Conservation (phyloP, 2,113 vertebrate genomes). For the Dasyurus viverrinus region DNA sequence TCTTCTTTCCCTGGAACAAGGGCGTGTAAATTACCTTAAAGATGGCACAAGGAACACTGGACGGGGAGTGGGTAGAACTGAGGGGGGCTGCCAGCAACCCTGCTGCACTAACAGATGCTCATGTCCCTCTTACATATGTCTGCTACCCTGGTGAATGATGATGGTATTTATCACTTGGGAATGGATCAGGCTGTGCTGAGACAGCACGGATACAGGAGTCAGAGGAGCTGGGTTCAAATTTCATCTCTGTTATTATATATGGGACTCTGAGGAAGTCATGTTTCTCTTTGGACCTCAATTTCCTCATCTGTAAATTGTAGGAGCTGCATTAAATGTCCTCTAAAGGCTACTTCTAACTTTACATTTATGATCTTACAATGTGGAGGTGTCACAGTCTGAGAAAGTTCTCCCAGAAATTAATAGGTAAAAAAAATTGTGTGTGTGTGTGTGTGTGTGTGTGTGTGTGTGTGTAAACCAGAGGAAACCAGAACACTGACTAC, state of each 20-base stretch:
- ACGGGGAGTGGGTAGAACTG: not conserved
- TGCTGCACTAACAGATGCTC: not conserved
- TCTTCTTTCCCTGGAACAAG: not conserved
- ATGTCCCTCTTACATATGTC: not conserved
- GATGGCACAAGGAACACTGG: not conserved
- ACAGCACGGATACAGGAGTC: not conserved
- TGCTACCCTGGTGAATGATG: not conserved
- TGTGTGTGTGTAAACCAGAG: not conserved
- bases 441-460: not conserved
- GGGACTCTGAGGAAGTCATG: not conserved
- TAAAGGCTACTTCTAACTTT: not conserved
- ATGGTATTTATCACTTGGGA: not conserved
- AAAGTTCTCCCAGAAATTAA: not conserved
- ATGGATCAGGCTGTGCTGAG: not conserved
- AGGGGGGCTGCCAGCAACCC: not conserved
- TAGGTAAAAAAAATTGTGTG: not conserved
- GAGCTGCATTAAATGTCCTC: not conserved
- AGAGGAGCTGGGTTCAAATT: not conserved
- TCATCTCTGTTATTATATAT: not conserved
- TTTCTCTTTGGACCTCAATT: not conserved
- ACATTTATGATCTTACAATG: not conserved
- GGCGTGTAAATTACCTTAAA: not conserved
- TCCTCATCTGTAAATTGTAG: not conserved
- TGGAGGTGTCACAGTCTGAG: not conserved
- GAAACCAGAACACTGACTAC: not conserved